phyloP scores from a whole-genome alignment of 2,113 vertebrate genomes.

The Callipepla californica region DNA sequence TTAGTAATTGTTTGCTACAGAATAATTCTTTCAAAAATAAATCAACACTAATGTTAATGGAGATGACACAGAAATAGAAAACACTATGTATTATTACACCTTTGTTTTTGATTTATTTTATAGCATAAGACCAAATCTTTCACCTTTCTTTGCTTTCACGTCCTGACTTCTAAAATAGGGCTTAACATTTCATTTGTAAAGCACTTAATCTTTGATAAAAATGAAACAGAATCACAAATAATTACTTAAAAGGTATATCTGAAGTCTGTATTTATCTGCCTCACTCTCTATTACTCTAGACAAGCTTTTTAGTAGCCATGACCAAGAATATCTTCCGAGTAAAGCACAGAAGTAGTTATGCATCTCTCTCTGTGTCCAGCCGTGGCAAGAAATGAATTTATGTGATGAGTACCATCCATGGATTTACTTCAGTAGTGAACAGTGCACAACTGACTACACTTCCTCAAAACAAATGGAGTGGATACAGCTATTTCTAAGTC shows the following conservation, averaged over 20 bases:
- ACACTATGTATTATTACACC: background rate
- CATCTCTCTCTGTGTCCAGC: background rate
- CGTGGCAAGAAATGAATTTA: background rate
- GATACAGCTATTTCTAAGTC: background rate
- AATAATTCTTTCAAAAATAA: slow-evolving; percentile 26
- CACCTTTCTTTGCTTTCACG: background rate
- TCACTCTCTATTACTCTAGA: background rate
- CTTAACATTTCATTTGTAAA: background rate
- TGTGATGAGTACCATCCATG: background rate
- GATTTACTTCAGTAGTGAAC: background rate
- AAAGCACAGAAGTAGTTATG: background rate
- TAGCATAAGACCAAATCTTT: background rate
- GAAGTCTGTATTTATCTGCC: background rate
- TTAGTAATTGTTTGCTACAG: background rate
- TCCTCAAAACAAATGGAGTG: background rate
- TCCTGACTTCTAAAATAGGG: background rate
- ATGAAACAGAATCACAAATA: background rate
- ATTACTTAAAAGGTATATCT: background rate
- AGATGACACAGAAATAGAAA: background rate
- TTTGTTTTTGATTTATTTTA: background rate
- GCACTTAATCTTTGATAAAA: background rate
- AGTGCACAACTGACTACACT: background rate
- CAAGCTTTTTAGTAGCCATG: background rate
- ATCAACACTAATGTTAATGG: background rate
- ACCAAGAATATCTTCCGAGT: background rate